Base-by-base conservation (phyloP, 92 coral and sea anemone genomes). In the Siderastrea siderea region DNA sequence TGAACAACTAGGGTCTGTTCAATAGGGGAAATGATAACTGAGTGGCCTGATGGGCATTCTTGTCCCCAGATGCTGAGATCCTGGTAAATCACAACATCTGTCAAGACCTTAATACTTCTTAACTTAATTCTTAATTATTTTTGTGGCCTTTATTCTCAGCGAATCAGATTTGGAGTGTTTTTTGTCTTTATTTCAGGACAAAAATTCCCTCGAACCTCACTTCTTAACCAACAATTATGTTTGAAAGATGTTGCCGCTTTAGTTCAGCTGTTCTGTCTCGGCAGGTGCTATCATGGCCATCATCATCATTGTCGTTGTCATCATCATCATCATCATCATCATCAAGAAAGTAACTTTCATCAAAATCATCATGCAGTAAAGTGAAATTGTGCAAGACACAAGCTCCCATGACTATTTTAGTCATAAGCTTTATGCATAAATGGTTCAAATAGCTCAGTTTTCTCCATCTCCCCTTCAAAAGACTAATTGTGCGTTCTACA, bases 391-490 rank as follows among this genome's bases (percentile, higher is more conserved):
- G 89, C 63, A 85, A 54, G 38, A 85, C 83, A 85, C 89, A 85
- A 46, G 89, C 89, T 26, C 62, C 72, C 83, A 85, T 85, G 44
- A 85, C 67, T 55, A 85, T 60, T 47, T 85, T 46, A 50, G 54
- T 63, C 64, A 65, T 15, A n/a, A 85, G 65, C 72, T 85, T 51
- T 46, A 86, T 15, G 52, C 58, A 44, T 43, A 77, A 12, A 54
- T 86, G 89, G 10, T 86, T 73, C 49, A 86, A 73, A 13, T n/a
- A n/a, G 75, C 55, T 16, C 48, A 86, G 68, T 74, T 78, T 86
- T 59, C 90, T 51, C 90, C 90, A 86, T 47, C 90, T 64, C 84
- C 89, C 93, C 61, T 90, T 90, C 77, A 90, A 48, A 26, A 85
- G 75, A 61, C 90, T 68, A 71, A 79, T 90, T 71, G 93, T 50